Evolutionary conservation across 1,140 invertebrate species (phyloP), one percentile per base, ranked within the genome.

Genomic region (Drosophila melanica): DNA sequence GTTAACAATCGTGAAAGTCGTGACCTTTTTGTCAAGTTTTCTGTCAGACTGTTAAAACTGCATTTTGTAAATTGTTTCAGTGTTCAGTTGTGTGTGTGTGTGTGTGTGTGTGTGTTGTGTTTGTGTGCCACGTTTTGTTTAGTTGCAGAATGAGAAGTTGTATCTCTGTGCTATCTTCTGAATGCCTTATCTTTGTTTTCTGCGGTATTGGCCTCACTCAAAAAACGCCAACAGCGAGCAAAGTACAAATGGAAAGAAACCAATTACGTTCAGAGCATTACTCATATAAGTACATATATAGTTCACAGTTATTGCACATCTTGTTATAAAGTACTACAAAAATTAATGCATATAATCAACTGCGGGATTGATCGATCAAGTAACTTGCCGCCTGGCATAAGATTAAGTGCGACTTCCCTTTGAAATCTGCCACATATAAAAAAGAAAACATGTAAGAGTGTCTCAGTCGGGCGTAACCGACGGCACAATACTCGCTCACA

Each of bases 181-280:
- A 86, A 78, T 85, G 75, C 63, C 47, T 87, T 85, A 85, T 85
- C 81, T 87, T 78, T 85, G 81, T 85, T 77, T 66, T 62, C 12
- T 14, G n/a, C 39, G 39, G 4, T 39, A 12, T 10, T 12, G 27
- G 37, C 42, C 54, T 4, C 42, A 75, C 44, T 51, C n/a, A 23
- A 2, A 23, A 23, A 23, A 23, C n/a, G 68, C 68, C 65, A 71
- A 71, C 50, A 62, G 33, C 50, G 45, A n/a, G 16, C 14, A 47
- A 47, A 54, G 11, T 39, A 18, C 37, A 35, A 57, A 10, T 42
- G 18, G 30, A 69, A 45, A 44, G 33, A 54, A 55, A 9, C 39
- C 9, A 48, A 41, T 75, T 57, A 51, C 66, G 47, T 30, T 12
- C 58, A 62, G 57, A 35, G 35, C n/a, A 51, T 16, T 27, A 58